Base-by-base conservation (phyloP, 2,888 invertebrate species). In the Chrysina gloriosa region DNA sequence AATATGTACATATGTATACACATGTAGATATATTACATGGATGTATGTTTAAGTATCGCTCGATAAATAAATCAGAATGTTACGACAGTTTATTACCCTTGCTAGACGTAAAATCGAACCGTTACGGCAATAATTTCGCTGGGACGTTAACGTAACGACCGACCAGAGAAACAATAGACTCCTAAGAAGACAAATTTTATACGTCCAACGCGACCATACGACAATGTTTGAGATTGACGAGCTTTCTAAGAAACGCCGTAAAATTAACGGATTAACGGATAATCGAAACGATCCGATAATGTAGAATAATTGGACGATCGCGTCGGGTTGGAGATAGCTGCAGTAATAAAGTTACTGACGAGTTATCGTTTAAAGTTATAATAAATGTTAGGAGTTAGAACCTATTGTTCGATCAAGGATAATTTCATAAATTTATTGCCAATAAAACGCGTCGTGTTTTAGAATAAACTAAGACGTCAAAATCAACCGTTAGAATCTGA, bases 241-340 rank as follows among this genome's bases (percentile, higher is more conserved):
- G 45, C 21, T 16, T 45, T 45, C 45, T 45, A 45, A 19, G 45
- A 45, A 45, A 19, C 45, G 16, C n/a, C 36, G 5, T 36, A 36
- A 3, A 36, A 36, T 36, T 36, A 36, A 11, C 4, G 36, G 4
- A 36, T 4, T 36, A 36, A 36, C 36, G 36, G 36, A 5, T n/a
- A 36, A n/a, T 11, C 14, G n/a, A 11, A 11, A 36, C 14, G 36
- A 11, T 7, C 11, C 36, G 11, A 36, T 36, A 36, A 36, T 36
- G n/a, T n/a, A n/a, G 9, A 4, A 11, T 11, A 5, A 36, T 36
- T 36, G 14, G 36, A 14, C 36, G 36, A 36, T 36, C 9, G 14
- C n/a, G n/a, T n/a, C 14, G 2, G 36, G n/a, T 36, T 36, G 14
- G 14, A 36, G 14, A 11, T 11, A 36, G 14, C 9, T 36, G n/a